A percentile compares a stretch with the other conserved stretches of the same genome.
These are phyloP conservation scores for Heteronetta atricapilla DNA, from an alignment of 2,113 vertebrate species.

Conservation along the genomic window DNA sequence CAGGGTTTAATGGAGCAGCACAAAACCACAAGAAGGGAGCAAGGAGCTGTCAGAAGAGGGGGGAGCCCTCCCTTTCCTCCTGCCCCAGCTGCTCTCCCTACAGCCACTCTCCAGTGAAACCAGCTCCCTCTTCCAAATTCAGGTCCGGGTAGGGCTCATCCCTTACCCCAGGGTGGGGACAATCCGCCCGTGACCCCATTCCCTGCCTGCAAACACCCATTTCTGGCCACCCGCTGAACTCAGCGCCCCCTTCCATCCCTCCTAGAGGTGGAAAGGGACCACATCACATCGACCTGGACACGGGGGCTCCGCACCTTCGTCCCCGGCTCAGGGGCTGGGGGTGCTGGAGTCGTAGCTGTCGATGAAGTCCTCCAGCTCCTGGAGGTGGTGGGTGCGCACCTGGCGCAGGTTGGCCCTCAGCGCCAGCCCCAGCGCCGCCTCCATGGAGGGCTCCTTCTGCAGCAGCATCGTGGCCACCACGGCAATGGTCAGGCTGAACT, in stretches of 20 bases:
- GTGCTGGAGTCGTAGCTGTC: conserved; percentile 17
- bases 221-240: background rate
- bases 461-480: conserved; percentile 66
- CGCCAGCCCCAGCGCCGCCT: conserved; percentile 19
- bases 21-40: accelerated
- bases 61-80: background rate
- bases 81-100: background rate
- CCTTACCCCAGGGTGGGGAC: background rate
- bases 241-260: accelerated
- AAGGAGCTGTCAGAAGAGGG: accelerated
- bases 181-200: background rate
- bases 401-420: conserved; percentile 64
- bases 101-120: background rate
- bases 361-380: conserved; percentile 61
- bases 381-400: conserved; percentile 32
- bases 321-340: background rate
- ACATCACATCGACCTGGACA: accelerated
- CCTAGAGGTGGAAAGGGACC: accelerated
- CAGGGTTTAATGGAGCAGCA: accelerated
- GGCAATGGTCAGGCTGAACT: conserved; percentile 56
- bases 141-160: background rate
- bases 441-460: conserved; percentile 68
- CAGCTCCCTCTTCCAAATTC: background rate
- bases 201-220: background rate
- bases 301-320: background rate